phyloP scores from a whole-genome alignment of 2,888 invertebrate species.

The Erpobdella octoculata region DNA sequence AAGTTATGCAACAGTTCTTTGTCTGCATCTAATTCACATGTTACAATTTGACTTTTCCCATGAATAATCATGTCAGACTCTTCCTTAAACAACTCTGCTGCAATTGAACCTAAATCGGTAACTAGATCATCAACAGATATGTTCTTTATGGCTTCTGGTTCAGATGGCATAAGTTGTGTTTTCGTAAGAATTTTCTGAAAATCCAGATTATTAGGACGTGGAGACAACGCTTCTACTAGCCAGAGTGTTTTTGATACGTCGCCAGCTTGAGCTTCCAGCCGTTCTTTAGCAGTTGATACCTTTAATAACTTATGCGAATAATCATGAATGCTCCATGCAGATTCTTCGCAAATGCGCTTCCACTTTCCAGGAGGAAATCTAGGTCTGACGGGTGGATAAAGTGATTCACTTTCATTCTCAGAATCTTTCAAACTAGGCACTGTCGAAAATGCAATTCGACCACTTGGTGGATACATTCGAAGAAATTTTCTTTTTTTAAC shows the following conservation, averaged over 20 bases:
- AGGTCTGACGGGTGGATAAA: constrained; percentile 46
- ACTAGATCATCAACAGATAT: constrained; percentile 50
- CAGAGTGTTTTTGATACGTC: constrained; percentile 26
- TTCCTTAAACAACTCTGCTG: background rate
- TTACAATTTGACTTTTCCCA: background rate
- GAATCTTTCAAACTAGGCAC: background rate
- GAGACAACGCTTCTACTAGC: constrained; percentile 27
- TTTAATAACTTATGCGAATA: constrained; percentile 36
- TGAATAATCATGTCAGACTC: background rate
- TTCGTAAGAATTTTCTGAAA: constrained; percentile 70
- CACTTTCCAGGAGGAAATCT: constrained; percentile 45
- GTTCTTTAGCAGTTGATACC: constrained; percentile 37
- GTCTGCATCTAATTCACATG: background rate
- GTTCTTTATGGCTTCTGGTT: constrained; percentile 61
- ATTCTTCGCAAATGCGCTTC: constrained; percentile 41
- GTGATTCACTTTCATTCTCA: background rate
- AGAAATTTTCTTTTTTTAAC: too few relatives aligned
- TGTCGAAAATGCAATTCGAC: too few relatives aligned
- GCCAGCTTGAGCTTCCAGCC: constrained; percentile 39
- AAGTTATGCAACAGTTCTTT: constrained; percentile 12
- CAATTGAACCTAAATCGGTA: constrained; percentile 52
- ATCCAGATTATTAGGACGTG: constrained; percentile 54
- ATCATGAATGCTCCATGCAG: constrained; percentile 44
- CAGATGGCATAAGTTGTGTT: constrained; percentile 63
- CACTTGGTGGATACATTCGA: too few relatives aligned